Evolutionary conservation across 2,113 vertebrate genomes (phyloP), one percentile per base, ranked within the genome.

Genomic region (Pelmatolapia mariae): DNA sequence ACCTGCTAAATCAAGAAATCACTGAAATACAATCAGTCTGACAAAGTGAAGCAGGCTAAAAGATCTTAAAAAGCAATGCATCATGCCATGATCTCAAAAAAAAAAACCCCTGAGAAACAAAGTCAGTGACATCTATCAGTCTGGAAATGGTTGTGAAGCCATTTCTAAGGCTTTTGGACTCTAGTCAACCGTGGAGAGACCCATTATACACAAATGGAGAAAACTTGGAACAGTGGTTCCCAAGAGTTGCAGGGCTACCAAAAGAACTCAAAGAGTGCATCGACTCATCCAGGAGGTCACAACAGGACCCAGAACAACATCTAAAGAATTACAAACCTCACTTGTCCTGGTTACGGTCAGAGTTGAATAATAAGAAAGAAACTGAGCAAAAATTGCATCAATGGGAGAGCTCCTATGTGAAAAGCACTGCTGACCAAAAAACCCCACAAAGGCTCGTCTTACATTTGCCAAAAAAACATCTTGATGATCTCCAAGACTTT

Each of bases 21-120:
- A n/a, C 61, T 66, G 33, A 38, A 38, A 38, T 66, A 38, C 11
- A 66, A 66, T n/a, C 33, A 36, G 10, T 66, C 61, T 66, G 61
- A 66, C 33, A 66, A 66, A 66, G 33, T 22, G 61, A 66, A 66
- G 3, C 19, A 66, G 61, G 33, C 33, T 66, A 66, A 66, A 66
- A 66, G 1, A 66, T n/a, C 61, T 66, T 18, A 38, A 66, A 22
- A 66, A 66, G 31, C 19, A 38, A 66, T 1, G 6, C 19, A 38
- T 22, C 33, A 38, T 38, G 19, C 33, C 33, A 66, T n/a, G 33
- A 66, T 38, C 33, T 66, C 13, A 66, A 7, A 3, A 16, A 29
- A 66, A 1, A 16, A 29, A 66, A 1, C 0, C 0, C 2, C 19
- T 0, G 19, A 66, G 33, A 66, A 38, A 22, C 61, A 66, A 66